A percentile compares a stretch with the other conserved stretches of the same genome.
Evolutionary conservation across 2,113 vertebrate species (phyloP).

Genomic region (Cynocephalus volans): DNA sequence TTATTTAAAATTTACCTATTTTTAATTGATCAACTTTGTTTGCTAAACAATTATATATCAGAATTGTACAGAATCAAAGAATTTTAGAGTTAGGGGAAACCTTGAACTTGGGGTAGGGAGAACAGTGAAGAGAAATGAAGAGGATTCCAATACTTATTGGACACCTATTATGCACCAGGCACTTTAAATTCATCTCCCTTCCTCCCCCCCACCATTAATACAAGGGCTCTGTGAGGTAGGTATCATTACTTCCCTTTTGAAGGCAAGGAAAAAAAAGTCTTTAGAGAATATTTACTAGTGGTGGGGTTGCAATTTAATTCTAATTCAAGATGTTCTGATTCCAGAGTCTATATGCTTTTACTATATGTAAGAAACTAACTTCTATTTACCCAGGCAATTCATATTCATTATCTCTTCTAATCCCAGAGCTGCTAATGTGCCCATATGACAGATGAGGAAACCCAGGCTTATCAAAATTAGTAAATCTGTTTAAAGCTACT

Average conservation of each 20-base stretch:
- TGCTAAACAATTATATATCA: conserved; percentile 34
- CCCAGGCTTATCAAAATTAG: conserved; percentile 5
- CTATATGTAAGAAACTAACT: conserved; percentile 52
- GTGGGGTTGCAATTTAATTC: conserved; percentile 48
- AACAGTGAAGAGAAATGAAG: not conserved
- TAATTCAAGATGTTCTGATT: conserved; percentile 54
- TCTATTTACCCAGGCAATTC: conserved; percentile 39
- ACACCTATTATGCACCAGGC: not conserved
- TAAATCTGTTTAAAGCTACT: conserved; percentile 2
- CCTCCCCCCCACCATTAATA: not conserved
- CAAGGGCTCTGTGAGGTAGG: not conserved
- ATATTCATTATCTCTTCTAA: conserved; percentile 41
- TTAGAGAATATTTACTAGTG: not conserved
- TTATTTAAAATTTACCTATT: conserved; percentile 54
- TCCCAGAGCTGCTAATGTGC: conserved; percentile 42
- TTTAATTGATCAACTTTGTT: conserved; percentile 50
- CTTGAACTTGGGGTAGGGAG: not conserved
- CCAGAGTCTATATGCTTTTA: not conserved
- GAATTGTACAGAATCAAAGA: not conserved
- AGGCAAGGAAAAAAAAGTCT: conserved; percentile 50
- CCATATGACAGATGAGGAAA: not conserved
- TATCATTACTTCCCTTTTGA: conserved; percentile 10
- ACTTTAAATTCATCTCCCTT: conserved; percentile 13
- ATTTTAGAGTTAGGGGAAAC: conserved; percentile 56
- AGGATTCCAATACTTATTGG: not conserved